Percentiles rank a stretch among this genome's conserved stretches.
These are phyloP conservation scores for Troides aeacus DNA, from an alignment of 2,888 invertebrate species.

Conservation along the genomic window DNA sequence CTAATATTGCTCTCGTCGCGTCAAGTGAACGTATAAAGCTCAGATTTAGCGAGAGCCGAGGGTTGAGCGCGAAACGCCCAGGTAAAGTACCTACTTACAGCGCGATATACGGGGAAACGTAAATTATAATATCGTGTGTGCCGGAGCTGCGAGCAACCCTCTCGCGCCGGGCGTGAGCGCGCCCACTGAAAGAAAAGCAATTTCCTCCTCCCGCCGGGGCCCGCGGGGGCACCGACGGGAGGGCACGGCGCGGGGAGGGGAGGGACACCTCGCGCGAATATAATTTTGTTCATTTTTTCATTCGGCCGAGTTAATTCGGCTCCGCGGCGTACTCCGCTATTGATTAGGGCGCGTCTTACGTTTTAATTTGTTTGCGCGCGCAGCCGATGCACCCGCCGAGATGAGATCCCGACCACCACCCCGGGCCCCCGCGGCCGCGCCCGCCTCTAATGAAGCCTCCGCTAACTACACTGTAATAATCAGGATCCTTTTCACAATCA, in stretches of 20 bases:
- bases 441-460: conserved; percentile 68
- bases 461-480: conserved; percentile 71
- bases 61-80: conserved; percentile 76
- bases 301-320: conserved; percentile 80
- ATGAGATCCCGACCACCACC: conserved; percentile 55
- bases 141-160: conserved; percentile 66
- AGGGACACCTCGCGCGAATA: conserved; percentile 71
- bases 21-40: conserved; percentile 80
- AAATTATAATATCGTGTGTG: conserved; percentile 80
- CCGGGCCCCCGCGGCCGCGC: conserved; percentile 37
- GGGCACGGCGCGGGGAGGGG: conserved; percentile 33
- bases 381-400: conserved; percentile 77
- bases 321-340: conserved; percentile 77
- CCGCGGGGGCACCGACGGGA: conserved; percentile 34
- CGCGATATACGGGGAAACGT: conserved; percentile 78
- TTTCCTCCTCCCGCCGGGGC: conserved; percentile 69
- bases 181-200: conserved; percentile 80
- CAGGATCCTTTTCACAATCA: conserved; percentile 70
- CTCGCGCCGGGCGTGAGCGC: conserved; percentile 71
- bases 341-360: conserved; percentile 81
- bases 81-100: conserved; percentile 79
- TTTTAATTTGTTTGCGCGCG: conserved; percentile 81
- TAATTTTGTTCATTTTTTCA: conserved; percentile 80
- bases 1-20: conserved; percentile 79
- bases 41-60: conserved; percentile 77